Conservation (phyloP, 2,797 vertebrate genomes). For the Gila robusta region DNA sequence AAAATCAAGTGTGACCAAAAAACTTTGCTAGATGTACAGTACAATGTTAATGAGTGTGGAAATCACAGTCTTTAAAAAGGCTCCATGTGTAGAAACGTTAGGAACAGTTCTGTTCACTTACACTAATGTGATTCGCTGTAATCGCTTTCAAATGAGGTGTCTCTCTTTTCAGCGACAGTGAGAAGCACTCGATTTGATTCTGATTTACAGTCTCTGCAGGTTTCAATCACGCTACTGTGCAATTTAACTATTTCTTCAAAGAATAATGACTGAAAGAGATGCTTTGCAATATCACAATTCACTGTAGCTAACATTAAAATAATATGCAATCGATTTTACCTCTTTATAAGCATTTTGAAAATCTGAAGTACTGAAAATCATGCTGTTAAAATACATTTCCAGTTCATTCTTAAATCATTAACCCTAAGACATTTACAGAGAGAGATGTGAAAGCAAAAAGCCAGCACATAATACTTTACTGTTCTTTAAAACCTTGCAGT, state of each 20-base stretch:
- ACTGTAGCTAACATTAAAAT: background rate
- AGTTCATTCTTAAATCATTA: background rate
- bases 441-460: background rate
- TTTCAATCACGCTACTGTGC: background rate
- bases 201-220: background rate
- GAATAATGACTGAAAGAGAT: background rate
- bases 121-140: constrained; percentile 1
- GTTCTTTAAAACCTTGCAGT: constrained; percentile 25
- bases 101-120: background rate
- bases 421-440: background rate
- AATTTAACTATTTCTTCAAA: background rate
- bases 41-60: background rate
- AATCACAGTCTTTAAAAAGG: background rate
- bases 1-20: background rate
- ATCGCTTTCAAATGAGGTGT: constrained; percentile 2
- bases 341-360: background rate
- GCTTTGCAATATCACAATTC: background rate
- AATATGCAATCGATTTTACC: background rate
- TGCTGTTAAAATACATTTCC: background rate
- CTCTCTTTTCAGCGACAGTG: background rate
- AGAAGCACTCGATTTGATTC: background rate
- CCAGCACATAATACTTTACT: constrained; percentile 22
- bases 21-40: background rate
- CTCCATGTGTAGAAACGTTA: background rate
- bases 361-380: background rate